Conservation (phyloP, 2,797 vertebrate genomes). For the Kryptolebias ocellatus region DNA sequence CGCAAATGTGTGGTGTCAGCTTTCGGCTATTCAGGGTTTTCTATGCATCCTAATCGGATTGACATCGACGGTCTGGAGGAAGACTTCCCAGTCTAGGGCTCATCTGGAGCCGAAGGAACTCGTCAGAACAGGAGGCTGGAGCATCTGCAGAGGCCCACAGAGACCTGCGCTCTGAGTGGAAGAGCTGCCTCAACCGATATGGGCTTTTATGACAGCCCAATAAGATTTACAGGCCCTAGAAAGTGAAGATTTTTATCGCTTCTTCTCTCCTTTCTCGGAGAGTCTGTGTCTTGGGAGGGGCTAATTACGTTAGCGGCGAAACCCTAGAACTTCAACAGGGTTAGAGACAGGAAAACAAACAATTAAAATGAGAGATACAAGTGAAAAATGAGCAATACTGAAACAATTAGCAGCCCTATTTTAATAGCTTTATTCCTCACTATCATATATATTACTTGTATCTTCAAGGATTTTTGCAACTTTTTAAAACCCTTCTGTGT, state of each 20-base stretch:
- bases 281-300: slow-evolving; percentile 93
- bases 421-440: slow-evolving; percentile 59
- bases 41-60: slow-evolving; percentile 90
- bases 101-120: slow-evolving; percentile 84
- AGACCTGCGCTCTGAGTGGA: slow-evolving; percentile 82
- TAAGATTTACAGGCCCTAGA: slow-evolving; percentile 88
- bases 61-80: slow-evolving; percentile 89
- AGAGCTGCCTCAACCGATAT: slow-evolving; percentile 87
- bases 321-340: slow-evolving; percentile 93
- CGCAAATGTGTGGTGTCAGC: slow-evolving; percentile 89
- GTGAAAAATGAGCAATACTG: slow-evolving; percentile 74
- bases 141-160: slow-evolving; percentile 83
- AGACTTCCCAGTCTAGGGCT: slow-evolving; percentile 85
- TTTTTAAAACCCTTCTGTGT: too few relatives aligned
- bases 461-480: too few relatives aligned
- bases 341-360: slow-evolving; percentile 95
- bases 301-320: slow-evolving; percentile 95
- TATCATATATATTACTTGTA: slow-evolving; percentile 10
- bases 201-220: slow-evolving; percentile 92
- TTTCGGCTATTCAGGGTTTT: slow-evolving; percentile 86
- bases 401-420: slow-evolving; percentile 73
- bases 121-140: slow-evolving; percentile 83
- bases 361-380: slow-evolving; percentile 85
- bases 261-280: slow-evolving; percentile 88
- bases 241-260: slow-evolving; percentile 92